Conservation (phyloP, 2,797 vertebrate genomes). For the Gymnocypris eckloni region DNA sequence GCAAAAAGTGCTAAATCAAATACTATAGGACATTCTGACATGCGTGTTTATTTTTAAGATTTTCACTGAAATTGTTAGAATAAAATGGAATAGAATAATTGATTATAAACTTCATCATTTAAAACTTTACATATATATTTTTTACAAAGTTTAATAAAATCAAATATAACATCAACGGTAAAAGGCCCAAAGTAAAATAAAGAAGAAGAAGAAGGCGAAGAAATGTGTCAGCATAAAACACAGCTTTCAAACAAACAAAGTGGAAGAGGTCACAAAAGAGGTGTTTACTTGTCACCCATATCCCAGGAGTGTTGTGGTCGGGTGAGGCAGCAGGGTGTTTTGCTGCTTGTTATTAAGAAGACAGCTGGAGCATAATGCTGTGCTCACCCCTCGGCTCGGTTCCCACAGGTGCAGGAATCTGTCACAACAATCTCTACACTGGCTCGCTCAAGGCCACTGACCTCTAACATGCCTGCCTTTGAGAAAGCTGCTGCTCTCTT, state of each 20-base stretch:
- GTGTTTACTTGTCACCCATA: constrained; percentile 27
- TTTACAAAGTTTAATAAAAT: neutral
- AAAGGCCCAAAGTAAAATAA: neutral
- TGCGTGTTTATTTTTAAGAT: neutral
- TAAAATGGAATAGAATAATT: neutral
- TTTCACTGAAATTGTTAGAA: neutral
- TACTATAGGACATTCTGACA: neutral
- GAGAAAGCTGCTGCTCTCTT: constrained; percentile 3
- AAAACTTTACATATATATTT: neutral
- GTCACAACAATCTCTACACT: constrained; percentile 47
- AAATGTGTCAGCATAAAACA: constrained; percentile 19
- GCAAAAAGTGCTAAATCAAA: neutral
- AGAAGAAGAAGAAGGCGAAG: neutral
- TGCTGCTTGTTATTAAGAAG: constrained; percentile 39
- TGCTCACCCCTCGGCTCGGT: neutral
- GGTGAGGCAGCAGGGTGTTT: constrained; percentile 42
- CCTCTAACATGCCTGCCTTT: constrained; percentile 30
- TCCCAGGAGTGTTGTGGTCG: constrained; percentile 1
- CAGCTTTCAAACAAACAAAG: constrained; percentile 9
- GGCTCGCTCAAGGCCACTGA: constrained; percentile 31
- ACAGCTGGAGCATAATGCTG: constrained; percentile 42
- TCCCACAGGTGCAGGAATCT: constrained; percentile 46
- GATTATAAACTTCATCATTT: no score
- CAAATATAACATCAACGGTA: neutral
- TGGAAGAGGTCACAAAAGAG: neutral